A percentile compares a stretch with the other conserved stretches of the same genome.
phyloP scores from a whole-genome alignment of 1,140 invertebrate genomes.

The Aphelinus atriplicis region DNA sequence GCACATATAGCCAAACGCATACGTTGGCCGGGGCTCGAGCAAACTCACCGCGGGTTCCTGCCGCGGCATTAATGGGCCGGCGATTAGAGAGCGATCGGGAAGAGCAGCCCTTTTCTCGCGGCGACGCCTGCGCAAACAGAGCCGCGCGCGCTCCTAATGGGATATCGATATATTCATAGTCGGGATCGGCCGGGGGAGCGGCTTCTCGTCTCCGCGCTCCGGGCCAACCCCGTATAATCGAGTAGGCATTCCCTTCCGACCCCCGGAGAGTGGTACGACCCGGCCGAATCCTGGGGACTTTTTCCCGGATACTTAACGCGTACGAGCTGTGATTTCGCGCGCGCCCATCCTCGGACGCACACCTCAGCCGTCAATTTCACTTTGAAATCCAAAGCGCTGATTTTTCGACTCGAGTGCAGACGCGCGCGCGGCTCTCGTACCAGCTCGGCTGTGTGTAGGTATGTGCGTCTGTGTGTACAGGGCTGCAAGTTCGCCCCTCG shows the following conservation, averaged over 20 bases:
- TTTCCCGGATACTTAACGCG: no score
- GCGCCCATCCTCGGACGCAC: not conserved
- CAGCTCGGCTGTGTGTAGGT: no score
- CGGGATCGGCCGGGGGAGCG: slow-evolving; percentile 1
- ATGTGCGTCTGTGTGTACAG: no score
- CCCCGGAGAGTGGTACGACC: slow-evolving; percentile 5
- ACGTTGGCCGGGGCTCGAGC: slow-evolving; percentile 39
- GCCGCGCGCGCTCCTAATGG: slow-evolving; percentile 50
- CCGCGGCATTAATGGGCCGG: slow-evolving; percentile 53
- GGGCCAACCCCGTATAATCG: not conserved
- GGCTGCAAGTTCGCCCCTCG: no score
- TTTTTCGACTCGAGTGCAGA: not conserved
- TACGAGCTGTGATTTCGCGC: no score
- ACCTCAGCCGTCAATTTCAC: slow-evolving; percentile 14
- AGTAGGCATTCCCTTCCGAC: not conserved
- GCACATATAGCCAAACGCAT: no score
- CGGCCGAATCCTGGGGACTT: no score
- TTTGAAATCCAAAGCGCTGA: slow-evolving; percentile 3
- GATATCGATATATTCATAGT: slow-evolving; percentile 61
- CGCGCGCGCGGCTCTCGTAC: not conserved
- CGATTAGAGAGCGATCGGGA: slow-evolving; percentile 45
- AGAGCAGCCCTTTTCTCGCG: slow-evolving; percentile 27
- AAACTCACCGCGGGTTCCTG: slow-evolving; percentile 51
- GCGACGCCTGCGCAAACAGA: slow-evolving; percentile 51
- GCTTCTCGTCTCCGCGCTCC: slow-evolving; percentile 6